A percentile compares a stretch with the other conserved stretches of the same genome.
phyloP scores from a whole-genome alignment of 2,888 invertebrate species.

The Drosophila nigricruria region DNA sequence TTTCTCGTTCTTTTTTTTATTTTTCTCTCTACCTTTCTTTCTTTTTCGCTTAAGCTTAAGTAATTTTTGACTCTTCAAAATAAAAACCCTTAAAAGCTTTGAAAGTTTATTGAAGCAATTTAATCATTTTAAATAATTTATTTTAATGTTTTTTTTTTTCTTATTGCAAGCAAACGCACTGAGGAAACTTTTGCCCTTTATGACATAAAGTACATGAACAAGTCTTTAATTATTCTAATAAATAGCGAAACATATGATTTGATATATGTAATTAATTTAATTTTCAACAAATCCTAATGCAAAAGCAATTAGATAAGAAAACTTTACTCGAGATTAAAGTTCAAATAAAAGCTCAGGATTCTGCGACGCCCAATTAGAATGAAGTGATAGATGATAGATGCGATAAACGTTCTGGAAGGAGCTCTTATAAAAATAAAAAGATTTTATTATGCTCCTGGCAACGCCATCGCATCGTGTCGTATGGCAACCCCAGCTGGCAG shows the following conservation, averaged over 20 bases:
- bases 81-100: too few species aligned
- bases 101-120: too few species aligned
- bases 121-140: too few species aligned
- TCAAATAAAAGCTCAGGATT: not conserved
- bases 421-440: not conserved
- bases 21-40: not conserved
- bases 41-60: not conserved
- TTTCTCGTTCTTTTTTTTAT: not conserved
- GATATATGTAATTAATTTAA: not conserved
- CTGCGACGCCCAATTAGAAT: not conserved
- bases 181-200: not conserved
- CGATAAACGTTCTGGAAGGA: slow-evolving; percentile 11
- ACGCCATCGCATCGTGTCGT: not conserved
- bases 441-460: slow-evolving; percentile 13
- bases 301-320: not conserved
- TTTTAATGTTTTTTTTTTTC: too few species aligned
- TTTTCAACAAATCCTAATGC: not conserved
- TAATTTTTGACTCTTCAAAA: too few species aligned
- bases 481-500: slow-evolving; percentile 45
- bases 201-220: not conserved
- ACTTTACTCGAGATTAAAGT: not conserved
- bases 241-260: not conserved
- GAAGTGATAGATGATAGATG: not conserved
- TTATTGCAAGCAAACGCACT: not conserved
- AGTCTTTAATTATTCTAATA: not conserved